phyloP scores from a whole-genome alignment of 2,888 invertebrate genomes.

The Habroteleia sp. region DNA sequence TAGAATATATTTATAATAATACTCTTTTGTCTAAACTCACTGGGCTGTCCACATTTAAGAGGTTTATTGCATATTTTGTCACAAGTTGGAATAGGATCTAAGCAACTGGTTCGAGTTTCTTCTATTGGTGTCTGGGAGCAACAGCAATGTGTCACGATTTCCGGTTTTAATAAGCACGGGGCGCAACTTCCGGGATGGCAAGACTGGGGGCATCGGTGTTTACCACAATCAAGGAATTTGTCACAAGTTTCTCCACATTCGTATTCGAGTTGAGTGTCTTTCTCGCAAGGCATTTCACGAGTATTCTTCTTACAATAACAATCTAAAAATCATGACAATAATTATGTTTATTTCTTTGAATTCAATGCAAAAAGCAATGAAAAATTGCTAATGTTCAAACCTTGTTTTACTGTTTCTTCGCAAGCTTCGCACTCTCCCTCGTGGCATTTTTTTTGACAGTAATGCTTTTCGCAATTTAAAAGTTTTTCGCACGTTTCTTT shows the following conservation, averaged over 20 bases:
- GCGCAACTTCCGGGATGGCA: slow-evolving; percentile 88
- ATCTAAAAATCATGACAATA: too few species aligned
- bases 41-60: slow-evolving; percentile 80
- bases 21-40: too few species aligned
- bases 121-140: slow-evolving; percentile 86
- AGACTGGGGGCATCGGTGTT: slow-evolving; percentile 86
- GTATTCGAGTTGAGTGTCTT: slow-evolving; percentile 82
- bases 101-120: slow-evolving; percentile 85
- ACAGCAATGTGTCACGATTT: slow-evolving; percentile 86
- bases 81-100: slow-evolving; percentile 92
- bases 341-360: too few species aligned
- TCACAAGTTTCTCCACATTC: slow-evolving; percentile 85
- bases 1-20: too few species aligned
- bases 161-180: slow-evolving; percentile 85
- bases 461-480: slow-evolving; percentile 90
- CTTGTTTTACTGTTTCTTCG: slow-evolving; percentile 85
- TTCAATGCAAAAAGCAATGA: too few species aligned
- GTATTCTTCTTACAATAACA: slow-evolving; percentile 88
- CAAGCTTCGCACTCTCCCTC: slow-evolving; percentile 89
- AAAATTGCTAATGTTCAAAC: too few species aligned
- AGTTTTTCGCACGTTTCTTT: slow-evolving; percentile 87
- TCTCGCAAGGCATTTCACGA: slow-evolving; percentile 85
- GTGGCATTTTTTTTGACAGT: slow-evolving; percentile 89
- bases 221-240: slow-evolving; percentile 84
- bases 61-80: slow-evolving; percentile 83